Conservation (phyloP, 2,113 vertebrate species). For the Probosciger aterrimus region DNA sequence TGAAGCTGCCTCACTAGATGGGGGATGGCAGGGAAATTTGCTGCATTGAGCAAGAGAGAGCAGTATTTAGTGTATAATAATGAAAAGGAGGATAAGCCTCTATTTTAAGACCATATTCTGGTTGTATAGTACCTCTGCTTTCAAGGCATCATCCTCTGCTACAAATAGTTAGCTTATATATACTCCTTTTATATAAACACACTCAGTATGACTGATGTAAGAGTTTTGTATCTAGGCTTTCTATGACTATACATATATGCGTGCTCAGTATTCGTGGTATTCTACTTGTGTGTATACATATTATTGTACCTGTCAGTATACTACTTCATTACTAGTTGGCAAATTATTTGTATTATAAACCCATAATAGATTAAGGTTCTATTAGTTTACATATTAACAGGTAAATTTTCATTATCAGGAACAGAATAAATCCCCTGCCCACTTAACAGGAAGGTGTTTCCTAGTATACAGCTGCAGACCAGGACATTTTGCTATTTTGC, state of each 20-base stretch:
- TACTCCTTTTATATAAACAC: background rate
- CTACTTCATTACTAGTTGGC: background rate
- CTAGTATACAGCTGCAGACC: background rate
- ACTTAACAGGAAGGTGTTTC: background rate
- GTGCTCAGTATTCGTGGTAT: background rate
- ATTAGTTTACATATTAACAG: background rate
- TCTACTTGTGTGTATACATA: background rate
- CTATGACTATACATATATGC: background rate
- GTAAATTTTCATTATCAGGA: background rate
- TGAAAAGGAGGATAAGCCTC: background rate
- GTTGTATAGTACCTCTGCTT: background rate
- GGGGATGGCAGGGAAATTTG: background rate
- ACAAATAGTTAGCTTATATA: background rate
- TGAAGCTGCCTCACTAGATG: background rate
- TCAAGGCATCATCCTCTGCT: background rate
- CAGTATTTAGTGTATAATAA: background rate
- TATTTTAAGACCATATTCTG: background rate
- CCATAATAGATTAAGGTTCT: background rate
- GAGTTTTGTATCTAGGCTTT: background rate
- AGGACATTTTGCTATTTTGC: background rate
- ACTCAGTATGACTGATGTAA: background rate
- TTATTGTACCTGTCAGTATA: background rate
- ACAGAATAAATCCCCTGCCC: background rate
- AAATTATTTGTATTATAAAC: background rate
- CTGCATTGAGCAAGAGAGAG: background rate